These are phyloP conservation scores for Tadarida brasiliensis DNA, from an alignment of 2,797 vertebrate genomes.

Conservation along the genomic window DNA sequence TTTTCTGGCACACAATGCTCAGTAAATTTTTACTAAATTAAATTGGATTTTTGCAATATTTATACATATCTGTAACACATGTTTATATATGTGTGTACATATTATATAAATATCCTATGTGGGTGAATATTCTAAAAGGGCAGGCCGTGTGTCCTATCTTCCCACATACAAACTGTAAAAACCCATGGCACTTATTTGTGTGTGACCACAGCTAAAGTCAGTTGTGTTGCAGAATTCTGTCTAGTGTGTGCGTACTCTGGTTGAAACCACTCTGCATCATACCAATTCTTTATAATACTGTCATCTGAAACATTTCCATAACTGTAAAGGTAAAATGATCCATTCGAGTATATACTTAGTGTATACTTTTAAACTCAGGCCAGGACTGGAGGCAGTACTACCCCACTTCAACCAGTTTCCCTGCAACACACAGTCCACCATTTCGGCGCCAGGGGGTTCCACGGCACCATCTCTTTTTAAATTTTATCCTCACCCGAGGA, in stretches of 20 bases:
- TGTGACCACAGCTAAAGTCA: not conserved
- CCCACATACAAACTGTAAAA: conserved; percentile 1
- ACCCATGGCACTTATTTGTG: not conserved
- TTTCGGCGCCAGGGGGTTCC: not conserved
- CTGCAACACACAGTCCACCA: too few species aligned
- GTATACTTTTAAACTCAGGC: not conserved
- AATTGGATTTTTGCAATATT: conserved; percentile 55
- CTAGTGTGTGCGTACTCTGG: not conserved
- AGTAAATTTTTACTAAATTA: conserved; percentile 61
- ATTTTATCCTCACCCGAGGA: too few species aligned
- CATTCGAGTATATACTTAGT: not conserved
- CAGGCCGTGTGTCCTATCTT: not conserved
- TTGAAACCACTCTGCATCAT: not conserved
- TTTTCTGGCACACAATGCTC: not conserved
- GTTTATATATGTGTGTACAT: not conserved
- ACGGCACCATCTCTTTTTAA: too few species aligned
- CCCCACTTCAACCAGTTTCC: not conserved
- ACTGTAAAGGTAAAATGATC: not conserved
- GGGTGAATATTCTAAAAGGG: not conserved
- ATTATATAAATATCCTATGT: not conserved
- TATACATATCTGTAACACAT: not conserved
- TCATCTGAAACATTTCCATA: conserved; percentile 56
- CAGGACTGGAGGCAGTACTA: not conserved
- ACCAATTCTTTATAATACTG: conserved; percentile 1
- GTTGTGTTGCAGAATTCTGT: conserved; percentile 10